Base-by-base conservation (phyloP, 2,113 vertebrate species). In the Hippocampus mohnikei region DNA sequence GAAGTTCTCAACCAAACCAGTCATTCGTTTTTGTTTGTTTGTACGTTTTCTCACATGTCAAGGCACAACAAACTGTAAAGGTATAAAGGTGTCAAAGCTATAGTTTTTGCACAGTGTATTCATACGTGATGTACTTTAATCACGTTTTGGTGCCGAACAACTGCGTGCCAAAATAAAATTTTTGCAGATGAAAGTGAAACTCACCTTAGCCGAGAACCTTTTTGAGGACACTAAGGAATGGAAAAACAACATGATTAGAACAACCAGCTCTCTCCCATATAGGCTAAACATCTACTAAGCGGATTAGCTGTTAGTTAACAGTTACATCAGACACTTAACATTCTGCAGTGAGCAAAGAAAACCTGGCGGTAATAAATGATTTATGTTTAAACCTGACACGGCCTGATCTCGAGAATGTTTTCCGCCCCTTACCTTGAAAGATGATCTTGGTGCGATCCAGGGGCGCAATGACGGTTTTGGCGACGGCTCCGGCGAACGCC, bases 371-470 rank as follows among this genome's bases (percentile, higher is more conserved):
- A 13, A 37, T 40, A 15, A 67, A 53, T 15, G 5, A 41, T n/a
- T 21, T 33, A 33, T 23, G 46, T 33, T 13, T 15, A 2, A 44
- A 42, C 11, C 23, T 12, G 23, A 8, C 21, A 66, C 29, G 27
- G 15, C 42, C 5, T 13, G 41, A 56, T 68, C 33, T 66, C 12
- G 8, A 21, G 21, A 68, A n/a, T 10, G 25, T 2, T 42, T 40
- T 68, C 27, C 40, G 13, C 5, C n/a, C 27, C 73, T 85, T 88
- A 91, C 97, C 97, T 95, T 99, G 97, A 86, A 99, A 99, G 85
- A 99, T 98, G 89, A 99, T 99, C 92, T 99, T 99, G 66, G 97
- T 98, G 77, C 97, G 91, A 81, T 99, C 97, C 88, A 99, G 86
- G 0, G 97, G 97, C 9, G 97, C 97, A 52, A 99, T 96, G 0